Percentiles rank a stretch among this genome's conserved stretches.
phyloP scores from a whole-genome alignment of 2,888 invertebrate genomes.

The Acrobasis repandana region DNA sequence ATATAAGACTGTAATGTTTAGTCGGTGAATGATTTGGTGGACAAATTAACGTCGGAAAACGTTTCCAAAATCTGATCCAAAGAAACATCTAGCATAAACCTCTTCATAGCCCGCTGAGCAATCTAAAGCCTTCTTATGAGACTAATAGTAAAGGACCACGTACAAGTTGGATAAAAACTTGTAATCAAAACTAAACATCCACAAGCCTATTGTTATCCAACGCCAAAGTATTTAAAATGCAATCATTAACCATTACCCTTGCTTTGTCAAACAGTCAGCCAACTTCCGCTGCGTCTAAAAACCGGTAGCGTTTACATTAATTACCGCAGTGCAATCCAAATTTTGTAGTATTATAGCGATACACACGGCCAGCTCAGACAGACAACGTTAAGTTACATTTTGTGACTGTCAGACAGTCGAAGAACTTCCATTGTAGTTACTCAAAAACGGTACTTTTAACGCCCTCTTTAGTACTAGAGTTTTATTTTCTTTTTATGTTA shows the following conservation, averaged over 20 bases:
- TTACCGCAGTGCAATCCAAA: constrained; percentile 66
- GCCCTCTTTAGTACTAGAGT: not conserved
- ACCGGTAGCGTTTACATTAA: constrained; percentile 67
- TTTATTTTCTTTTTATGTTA: no score
- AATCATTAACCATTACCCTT: constrained; percentile 14
- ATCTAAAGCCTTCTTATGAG: no score
- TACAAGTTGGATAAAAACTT: no score
- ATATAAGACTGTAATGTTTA: no score
- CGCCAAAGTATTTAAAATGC: not conserved
- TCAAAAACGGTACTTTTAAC: no score
- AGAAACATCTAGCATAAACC: no score
- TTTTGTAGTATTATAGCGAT: constrained; percentile 57
- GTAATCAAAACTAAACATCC: not conserved
- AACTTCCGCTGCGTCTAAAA: constrained; percentile 55
- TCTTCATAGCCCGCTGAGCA: no score
- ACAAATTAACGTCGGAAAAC: no score
- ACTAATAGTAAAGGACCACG: no score
- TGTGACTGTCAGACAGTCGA: not conserved
- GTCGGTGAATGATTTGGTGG: no score
- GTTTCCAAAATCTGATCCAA: no score
- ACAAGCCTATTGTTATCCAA: not conserved
- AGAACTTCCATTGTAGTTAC: no score
- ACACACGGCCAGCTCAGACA: constrained; percentile 36
- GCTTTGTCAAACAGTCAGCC: constrained; percentile 33
- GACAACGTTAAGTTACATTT: constrained; percentile 24